These are phyloP conservation scores for Cyphomyrus plagiostoma DNA, from an alignment of 2,113 vertebrate species.

Conservation along the genomic window DNA sequence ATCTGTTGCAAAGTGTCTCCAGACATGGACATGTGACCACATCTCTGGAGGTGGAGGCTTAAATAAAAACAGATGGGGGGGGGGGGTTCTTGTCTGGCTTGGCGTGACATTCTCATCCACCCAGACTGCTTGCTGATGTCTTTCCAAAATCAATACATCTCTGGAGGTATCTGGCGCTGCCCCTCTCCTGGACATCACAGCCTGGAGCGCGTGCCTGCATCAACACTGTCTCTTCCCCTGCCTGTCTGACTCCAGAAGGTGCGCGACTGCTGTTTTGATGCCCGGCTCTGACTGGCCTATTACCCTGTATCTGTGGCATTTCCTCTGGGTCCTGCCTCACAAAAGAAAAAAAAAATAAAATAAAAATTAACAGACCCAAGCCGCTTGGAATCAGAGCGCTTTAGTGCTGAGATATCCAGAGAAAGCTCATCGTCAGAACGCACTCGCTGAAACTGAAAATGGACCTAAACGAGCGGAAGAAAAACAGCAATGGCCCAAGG, in stretches of 20 bases:
- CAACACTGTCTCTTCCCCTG: slow-evolving; percentile 5
- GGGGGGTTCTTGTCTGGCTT: slow-evolving; percentile 22
- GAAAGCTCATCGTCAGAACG: background rate
- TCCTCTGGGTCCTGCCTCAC: background rate
- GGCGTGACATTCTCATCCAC: slow-evolving; percentile 19
- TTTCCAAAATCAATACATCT: slow-evolving; percentile 47
- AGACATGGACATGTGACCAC: slow-evolving; percentile 31
- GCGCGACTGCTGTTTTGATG: slow-evolving; percentile 15
- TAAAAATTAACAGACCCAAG: background rate
- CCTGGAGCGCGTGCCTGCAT: slow-evolving; percentile 22
- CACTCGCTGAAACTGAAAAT: background rate
- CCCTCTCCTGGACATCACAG: slow-evolving; percentile 10
- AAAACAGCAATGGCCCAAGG: background rate
- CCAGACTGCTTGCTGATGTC: slow-evolving; percentile 30
- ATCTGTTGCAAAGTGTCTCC: slow-evolving; percentile 9
- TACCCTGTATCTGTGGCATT: slow-evolving; percentile 4
- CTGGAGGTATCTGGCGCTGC: slow-evolving; percentile 33
- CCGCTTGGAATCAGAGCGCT: background rate
- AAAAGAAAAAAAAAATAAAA: background rate
- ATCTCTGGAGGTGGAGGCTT: slow-evolving; percentile 11
- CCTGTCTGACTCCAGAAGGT: slow-evolving; percentile 35
- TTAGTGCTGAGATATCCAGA: background rate
- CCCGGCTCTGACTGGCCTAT: background rate
- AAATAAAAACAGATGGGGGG: background rate
- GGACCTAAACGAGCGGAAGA: background rate